Conservation (phyloP, 1,140 invertebrate genomes). For the Kradibia gibbosae region DNA sequence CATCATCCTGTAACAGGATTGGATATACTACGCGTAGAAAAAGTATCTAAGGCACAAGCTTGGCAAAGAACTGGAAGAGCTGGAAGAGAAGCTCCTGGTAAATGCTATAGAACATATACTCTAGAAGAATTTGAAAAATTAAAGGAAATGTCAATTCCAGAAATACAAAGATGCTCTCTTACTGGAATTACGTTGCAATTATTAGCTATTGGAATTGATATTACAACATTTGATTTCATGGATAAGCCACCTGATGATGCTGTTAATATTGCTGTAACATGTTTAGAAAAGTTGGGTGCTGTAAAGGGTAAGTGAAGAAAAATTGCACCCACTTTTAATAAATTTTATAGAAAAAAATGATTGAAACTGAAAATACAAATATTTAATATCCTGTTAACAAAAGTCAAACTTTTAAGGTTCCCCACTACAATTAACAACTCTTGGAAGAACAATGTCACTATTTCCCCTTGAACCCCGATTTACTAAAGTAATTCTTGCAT, state of each 20-base stretch:
- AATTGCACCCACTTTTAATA: neutral
- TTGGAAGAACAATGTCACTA: slow-evolving; percentile 89
- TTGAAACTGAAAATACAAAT: neutral
- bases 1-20: slow-evolving; percentile 88
- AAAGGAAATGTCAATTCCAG: slow-evolving; percentile 83
- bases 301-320: slow-evolving; percentile 72
- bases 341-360: no score
- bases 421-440: slow-evolving; percentile 79
- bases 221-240: slow-evolving; percentile 91
- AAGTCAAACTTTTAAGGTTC: slow-evolving; percentile 58
- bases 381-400: neutral
- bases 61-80: slow-evolving; percentile 93
- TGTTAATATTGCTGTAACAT: slow-evolving; percentile 78
- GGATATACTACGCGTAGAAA: slow-evolving; percentile 86
- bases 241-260: slow-evolving; percentile 86
- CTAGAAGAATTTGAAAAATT: slow-evolving; percentile 81
- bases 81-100: slow-evolving; percentile 87
- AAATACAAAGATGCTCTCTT: slow-evolving; percentile 88
- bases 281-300: slow-evolving; percentile 84
- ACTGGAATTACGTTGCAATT: slow-evolving; percentile 86
- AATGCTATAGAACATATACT: slow-evolving; percentile 89
- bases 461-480: slow-evolving; percentile 95
- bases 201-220: slow-evolving; percentile 87
- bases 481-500: slow-evolving; percentile 86
- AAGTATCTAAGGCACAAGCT: slow-evolving; percentile 92